A percentile compares a stretch with the other conserved stretches of the same genome.
These are phyloP conservation scores for Thumatha senex DNA, from an alignment of 2,888 invertebrate species.

Conservation along the genomic window DNA sequence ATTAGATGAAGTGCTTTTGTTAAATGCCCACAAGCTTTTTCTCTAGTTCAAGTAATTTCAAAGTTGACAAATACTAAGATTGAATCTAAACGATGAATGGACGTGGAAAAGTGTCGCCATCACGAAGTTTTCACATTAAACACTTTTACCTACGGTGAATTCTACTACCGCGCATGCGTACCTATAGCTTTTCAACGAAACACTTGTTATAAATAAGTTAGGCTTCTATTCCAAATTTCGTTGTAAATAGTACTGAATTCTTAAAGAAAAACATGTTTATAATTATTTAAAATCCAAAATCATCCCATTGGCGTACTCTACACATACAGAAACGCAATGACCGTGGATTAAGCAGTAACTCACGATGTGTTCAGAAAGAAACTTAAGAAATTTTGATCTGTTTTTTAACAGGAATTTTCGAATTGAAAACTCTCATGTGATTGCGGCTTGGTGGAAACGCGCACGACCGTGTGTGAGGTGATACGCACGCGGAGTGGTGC, in stretches of 20 bases:
- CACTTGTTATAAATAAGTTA: conserved; percentile 45
- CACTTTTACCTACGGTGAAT: conserved; percentile 52
- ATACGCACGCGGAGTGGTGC: conserved; percentile 52
- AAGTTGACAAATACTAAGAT: conserved; percentile 39
- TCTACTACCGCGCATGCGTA: conserved; percentile 53
- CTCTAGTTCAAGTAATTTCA: not conserved
- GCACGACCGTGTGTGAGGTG: conserved; percentile 58
- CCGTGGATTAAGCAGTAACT: conserved; percentile 30
- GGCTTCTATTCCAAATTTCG: conserved; percentile 19
- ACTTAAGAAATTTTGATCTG: conserved; percentile 66
- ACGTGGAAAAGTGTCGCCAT: conserved; percentile 50
- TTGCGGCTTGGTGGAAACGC: conserved; percentile 61
- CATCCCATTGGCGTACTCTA: conserved; percentile 41
- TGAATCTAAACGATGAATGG: conserved; percentile 46
- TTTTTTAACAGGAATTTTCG: conserved; percentile 63
- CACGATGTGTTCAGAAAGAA: conserved; percentile 58
- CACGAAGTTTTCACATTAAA: conserved; percentile 65
- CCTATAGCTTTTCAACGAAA: conserved; percentile 24
- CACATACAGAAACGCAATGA: conserved; percentile 34
- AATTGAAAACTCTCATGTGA: conserved; percentile 66
- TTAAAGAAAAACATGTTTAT: conserved; percentile 23
- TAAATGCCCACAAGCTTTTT: too few relatives aligned
- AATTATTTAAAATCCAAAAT: conserved; percentile 34
- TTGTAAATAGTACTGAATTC: conserved; percentile 14
- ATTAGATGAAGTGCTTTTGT: too few relatives aligned